phyloP scores from a whole-genome alignment of 2,113 vertebrate species.

The Suncus etruscus region DNA sequence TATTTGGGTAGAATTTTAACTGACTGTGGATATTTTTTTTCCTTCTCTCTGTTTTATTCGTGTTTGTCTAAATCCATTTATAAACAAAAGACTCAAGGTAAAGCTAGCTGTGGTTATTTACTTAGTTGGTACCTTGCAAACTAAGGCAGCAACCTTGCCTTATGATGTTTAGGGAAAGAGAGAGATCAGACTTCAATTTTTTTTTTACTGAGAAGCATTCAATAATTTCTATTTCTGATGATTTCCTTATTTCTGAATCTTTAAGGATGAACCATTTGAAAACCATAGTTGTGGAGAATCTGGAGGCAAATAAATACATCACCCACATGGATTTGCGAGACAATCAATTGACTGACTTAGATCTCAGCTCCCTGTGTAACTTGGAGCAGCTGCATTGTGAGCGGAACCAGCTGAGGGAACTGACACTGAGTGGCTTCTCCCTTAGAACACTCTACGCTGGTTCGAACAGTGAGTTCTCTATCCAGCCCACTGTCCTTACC shows the following conservation, averaged over 20 bases:
- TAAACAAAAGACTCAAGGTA: slow-evolving; percentile 31
- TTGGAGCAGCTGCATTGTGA: slow-evolving; percentile 96
- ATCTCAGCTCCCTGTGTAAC: slow-evolving; percentile 92
- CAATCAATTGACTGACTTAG: slow-evolving; percentile 92
- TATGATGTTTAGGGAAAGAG: slow-evolving; percentile 37
- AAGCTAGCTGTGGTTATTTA: neutral
- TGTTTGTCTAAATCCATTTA: slow-evolving; percentile 28
- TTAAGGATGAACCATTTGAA: slow-evolving; percentile 93
- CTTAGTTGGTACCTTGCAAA: slow-evolving; percentile 38
- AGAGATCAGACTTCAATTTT: neutral
- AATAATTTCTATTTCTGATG: slow-evolving; percentile 55
- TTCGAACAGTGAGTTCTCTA: slow-evolving; percentile 92
- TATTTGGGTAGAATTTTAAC: slow-evolving; percentile 20
- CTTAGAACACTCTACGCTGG: slow-evolving; percentile 92
- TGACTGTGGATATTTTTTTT: neutral
- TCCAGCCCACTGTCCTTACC: slow-evolving; percentile 39
- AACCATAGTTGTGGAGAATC: slow-evolving; percentile 86
- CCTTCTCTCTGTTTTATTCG: slow-evolving; percentile 49
- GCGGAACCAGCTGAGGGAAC: slow-evolving; percentile 92
- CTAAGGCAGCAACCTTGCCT: neutral
- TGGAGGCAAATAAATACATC: slow-evolving; percentile 91
- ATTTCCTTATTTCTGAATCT: slow-evolving; percentile 77
- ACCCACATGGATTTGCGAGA: slow-evolving; percentile 94
- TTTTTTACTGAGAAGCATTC: slow-evolving; percentile 41
- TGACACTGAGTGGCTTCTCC: slow-evolving; percentile 93